Conservation (phyloP, 2,797 vertebrate species). For the Pseudotriccus pelzelni region DNA sequence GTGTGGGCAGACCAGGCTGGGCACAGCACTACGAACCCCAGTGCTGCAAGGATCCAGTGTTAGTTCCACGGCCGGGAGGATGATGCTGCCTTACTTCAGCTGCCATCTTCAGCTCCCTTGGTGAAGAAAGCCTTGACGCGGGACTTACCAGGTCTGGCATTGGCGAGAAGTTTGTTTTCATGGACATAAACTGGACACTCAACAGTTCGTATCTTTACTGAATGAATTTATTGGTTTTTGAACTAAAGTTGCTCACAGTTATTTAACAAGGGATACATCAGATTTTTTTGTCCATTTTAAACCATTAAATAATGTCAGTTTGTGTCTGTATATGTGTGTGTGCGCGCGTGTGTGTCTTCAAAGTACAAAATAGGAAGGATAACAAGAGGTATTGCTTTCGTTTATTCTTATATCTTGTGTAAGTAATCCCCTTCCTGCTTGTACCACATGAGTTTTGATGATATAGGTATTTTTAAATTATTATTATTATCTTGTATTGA, state of each 20-base stretch:
- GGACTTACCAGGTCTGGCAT: neutral
- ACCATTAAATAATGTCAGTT: conserved; percentile 84
- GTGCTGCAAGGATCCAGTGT: accelerated
- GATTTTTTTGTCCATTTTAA: conserved; percentile 82
- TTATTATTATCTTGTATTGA: conserved; percentile 67
- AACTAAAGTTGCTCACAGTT: conserved; percentile 96
- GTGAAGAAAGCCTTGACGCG: accelerated
- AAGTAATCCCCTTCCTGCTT: conserved; percentile 75
- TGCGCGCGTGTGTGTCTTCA: conserved; percentile 74
- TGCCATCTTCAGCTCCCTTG: neutral
- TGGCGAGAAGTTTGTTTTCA: neutral
- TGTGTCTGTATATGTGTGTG: conserved; percentile 74
- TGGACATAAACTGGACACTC: conserved; percentile 64
- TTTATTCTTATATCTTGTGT: conserved; percentile 88
- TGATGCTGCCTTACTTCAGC: accelerated
- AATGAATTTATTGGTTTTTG: conserved; percentile 96
- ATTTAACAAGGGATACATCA: conserved; percentile 91
- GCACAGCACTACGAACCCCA: accelerated
- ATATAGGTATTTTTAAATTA: conserved; percentile 66
- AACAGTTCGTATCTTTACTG: conserved; percentile 79
- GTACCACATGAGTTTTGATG: conserved; percentile 73
- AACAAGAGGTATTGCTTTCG: conserved; percentile 94
- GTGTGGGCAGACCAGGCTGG: neutral
- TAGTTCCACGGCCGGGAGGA: neutral
- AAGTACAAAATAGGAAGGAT: conserved; percentile 90